Percentiles rank a stretch among this genome's conserved stretches.
Evolutionary conservation across 2,888 invertebrate species (phyloP).

Genomic region (Leucophora obtusa): DNA sequence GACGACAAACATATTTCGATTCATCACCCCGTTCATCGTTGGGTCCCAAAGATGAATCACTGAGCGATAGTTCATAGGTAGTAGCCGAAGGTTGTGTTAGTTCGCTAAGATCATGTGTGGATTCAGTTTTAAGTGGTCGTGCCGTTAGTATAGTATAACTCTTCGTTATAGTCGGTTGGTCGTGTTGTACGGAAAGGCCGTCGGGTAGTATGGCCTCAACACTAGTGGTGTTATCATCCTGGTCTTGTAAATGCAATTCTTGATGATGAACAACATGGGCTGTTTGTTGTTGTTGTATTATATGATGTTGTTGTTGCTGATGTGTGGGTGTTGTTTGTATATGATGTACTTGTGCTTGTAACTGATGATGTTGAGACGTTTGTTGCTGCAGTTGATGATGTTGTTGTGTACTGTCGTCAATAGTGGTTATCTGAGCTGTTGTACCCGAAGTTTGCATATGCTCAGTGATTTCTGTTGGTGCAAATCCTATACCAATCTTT

Average conservation of each 20-base stretch:
- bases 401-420: conserved; percentile 70
- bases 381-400: conserved; percentile 65
- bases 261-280: conserved; percentile 69
- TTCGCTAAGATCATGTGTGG: conserved; percentile 68
- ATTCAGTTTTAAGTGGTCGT: conserved; percentile 77
- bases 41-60: conserved; percentile 77
- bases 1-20: conserved; percentile 86
- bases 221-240: conserved; percentile 70
- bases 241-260: conserved; percentile 71
- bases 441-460: conserved; percentile 74
- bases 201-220: conserved; percentile 73
- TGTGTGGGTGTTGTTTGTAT: conserved; percentile 67
- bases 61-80: conserved; percentile 76
- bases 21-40: conserved; percentile 78
- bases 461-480: conserved; percentile 77
- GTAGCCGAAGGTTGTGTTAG: conserved; percentile 74
- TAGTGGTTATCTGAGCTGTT: conserved; percentile 73
- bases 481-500: conserved; percentile 78
- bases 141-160: conserved; percentile 78
- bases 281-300: conserved; percentile 66
- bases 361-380: conserved; percentile 66
- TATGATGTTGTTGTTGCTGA: conserved; percentile 67
- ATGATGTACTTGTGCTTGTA: conserved; percentile 62
- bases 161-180: conserved; percentile 73
- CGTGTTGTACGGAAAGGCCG: conserved; percentile 71